A percentile compares a stretch with the other conserved stretches of the same genome.
Evolutionary conservation across 2,888 invertebrate species (phyloP).

Genomic region (Beris chalybata): DNA sequence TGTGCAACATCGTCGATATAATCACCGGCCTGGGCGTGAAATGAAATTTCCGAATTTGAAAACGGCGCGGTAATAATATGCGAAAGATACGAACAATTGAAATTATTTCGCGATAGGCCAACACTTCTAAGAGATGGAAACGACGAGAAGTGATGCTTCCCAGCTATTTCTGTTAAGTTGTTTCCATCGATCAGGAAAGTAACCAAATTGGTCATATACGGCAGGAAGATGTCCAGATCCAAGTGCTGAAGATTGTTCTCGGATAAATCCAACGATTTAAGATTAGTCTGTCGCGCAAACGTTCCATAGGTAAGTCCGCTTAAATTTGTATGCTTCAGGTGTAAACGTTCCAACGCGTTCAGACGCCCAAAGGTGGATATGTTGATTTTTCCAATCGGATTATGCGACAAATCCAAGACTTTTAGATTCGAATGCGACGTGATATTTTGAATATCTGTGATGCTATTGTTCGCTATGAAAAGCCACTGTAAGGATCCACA

Average conservation of each 20-base stretch:
- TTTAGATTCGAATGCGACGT: constrained; percentile 47
- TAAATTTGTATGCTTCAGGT: constrained; percentile 48
- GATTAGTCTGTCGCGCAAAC: constrained; percentile 52
- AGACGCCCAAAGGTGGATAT: constrained; percentile 52
- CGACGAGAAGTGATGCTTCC: constrained; percentile 48
- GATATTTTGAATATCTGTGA: constrained; percentile 48
- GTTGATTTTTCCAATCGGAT: constrained; percentile 50
- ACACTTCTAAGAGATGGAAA: constrained; percentile 49
- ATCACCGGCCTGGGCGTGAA: constrained; percentile 47
- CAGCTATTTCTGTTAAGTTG: constrained; percentile 49
- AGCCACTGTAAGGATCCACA: constrained; percentile 48
- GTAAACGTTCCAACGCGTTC: constrained; percentile 48
- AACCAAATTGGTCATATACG: constrained; percentile 49
- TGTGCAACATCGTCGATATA: constrained; percentile 48
- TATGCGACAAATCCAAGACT: constrained; percentile 50
- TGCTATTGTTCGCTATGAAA: constrained; percentile 46
- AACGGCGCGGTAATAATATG: constrained; percentile 50
- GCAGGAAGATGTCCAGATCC: constrained; percentile 53
- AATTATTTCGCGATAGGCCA: constrained; percentile 51
- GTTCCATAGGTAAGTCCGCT: constrained; percentile 51
- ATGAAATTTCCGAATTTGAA: constrained; percentile 45
- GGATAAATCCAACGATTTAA: constrained; percentile 58
- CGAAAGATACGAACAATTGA: constrained; percentile 53
- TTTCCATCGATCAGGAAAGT: constrained; percentile 52
- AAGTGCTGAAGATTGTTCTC: constrained; percentile 59